phyloP scores from a whole-genome alignment of 2,797 vertebrate genomes.

The Tauraco hartlaubi region DNA sequence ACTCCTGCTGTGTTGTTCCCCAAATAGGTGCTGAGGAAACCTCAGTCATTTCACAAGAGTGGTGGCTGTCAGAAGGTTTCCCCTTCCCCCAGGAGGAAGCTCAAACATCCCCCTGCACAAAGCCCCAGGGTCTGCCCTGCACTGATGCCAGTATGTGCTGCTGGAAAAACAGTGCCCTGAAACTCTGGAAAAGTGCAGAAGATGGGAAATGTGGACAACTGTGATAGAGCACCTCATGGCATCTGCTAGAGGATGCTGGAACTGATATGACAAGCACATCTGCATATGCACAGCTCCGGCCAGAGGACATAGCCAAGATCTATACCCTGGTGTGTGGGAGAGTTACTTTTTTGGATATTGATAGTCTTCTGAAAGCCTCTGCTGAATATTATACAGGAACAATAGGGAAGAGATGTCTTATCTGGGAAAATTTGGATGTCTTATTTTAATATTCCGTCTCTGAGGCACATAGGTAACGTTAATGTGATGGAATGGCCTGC shows the following conservation, averaged over 20 bases:
- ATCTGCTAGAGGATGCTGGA: neutral
- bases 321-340: rapidly evolving
- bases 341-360: neutral
- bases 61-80: neutral
- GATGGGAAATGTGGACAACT: rapidly evolving
- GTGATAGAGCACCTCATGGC: rapidly evolving
- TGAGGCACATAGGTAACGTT: neutral
- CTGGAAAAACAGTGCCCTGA: neutral
- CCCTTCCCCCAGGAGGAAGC: rapidly evolving
- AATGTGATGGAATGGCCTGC: neutral
- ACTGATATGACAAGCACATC: neutral
- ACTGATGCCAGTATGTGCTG: rapidly evolving
- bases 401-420: neutral
- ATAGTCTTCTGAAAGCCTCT: neutral
- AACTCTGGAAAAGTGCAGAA: neutral
- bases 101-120: neutral
- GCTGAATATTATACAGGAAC: neutral
- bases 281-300: neutral
- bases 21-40: neutral
- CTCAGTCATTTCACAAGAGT: neutral
- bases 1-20: neutral
- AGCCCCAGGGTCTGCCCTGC: neutral
- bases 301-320: neutral
- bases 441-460: neutral
- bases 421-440: neutral